Base-by-base conservation (phyloP, 2,888 invertebrate species). In the Margaritifera margaritifera region DNA sequence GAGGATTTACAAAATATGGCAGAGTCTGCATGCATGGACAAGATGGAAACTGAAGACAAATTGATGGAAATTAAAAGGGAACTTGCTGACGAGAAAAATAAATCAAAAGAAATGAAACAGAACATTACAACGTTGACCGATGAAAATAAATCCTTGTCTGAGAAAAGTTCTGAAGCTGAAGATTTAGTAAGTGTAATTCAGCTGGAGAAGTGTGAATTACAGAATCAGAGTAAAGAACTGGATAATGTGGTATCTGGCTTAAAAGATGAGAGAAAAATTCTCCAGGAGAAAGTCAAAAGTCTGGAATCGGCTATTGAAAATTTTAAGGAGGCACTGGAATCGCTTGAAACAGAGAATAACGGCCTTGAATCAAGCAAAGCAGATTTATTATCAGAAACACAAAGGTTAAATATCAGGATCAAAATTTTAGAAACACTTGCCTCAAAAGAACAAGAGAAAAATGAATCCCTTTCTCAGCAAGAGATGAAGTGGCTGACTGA, bases 261-360 rank as follows among this genome's bases (percentile, higher is more conserved):
- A 56, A 50, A 54, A 51, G 55, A 59, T 15, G 64, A 72, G 52
- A 57, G 66, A 18, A 66, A 68, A 42, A 52, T 53, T 53, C 42
- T 75, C 51, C 52, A 72, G 50, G 71, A 71, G 42, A 67, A 76
- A 51, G 5, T 70, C 25, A 75, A 74, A 58, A 67, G 71, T 8
- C 20, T 69, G 20, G 70, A 76, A 31, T 64, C 69, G 20, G 78
- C 77, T 50, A 59, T 80, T 25, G 83, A 81, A 6, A 80, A 77
- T n/a, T 75, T 80, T 19, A 79, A 84, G 69, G 83, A 82, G 71
- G 73, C 74, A 20, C 78, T 85, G 71, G 83, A 85, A 66, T 76
- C 81, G 3, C 60, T 83, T 57, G 83, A 84, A 62, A 80, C 80
- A 71, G 84, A 86, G 65, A 75, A 80, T 60, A 62, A 71, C 18